phyloP scores from a whole-genome alignment of 2,113 vertebrate species.

The Chascanopsetta lugubris region DNA sequence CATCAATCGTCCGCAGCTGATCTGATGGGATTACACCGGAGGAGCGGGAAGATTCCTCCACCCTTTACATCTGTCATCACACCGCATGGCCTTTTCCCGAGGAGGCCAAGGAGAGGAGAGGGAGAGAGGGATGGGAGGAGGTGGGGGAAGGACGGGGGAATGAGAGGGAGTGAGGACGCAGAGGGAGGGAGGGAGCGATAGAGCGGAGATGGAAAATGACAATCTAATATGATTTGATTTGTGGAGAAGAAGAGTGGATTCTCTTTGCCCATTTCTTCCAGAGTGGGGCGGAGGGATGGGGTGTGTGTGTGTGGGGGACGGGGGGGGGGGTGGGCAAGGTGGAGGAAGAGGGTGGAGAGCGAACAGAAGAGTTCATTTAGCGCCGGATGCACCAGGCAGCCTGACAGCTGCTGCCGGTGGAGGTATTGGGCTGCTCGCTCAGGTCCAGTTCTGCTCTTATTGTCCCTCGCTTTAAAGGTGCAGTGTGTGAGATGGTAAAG shows the following conservation, averaged over 20 bases:
- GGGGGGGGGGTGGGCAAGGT: conserved; percentile 42
- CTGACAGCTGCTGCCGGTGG: conserved; percentile 63
- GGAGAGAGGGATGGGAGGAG: not conserved
- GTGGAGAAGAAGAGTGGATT: conserved; percentile 61
- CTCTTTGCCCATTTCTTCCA: conserved; percentile 51
- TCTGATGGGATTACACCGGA: conserved; percentile 57
- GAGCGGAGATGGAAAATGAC: conserved; percentile 73
- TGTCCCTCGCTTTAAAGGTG: conserved; percentile 7
- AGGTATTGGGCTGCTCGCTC: conserved; percentile 61
- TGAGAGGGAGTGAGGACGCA: conserved; percentile 26
- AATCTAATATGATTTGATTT: conserved; percentile 77
- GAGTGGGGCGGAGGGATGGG: conserved; percentile 24
- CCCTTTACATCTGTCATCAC: conserved; percentile 50
- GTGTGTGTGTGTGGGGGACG: not conserved
- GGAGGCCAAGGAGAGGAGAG: conserved; percentile 10
- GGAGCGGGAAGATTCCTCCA: conserved; percentile 23
- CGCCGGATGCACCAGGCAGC: conserved; percentile 38
- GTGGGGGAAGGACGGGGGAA: conserved; percentile 10
- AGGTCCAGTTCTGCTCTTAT: conserved; percentile 51
- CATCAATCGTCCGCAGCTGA: conserved; percentile 34
- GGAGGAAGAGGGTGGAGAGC: conserved; percentile 48
- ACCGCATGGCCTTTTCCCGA: conserved; percentile 37
- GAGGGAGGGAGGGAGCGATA: conserved; percentile 55
- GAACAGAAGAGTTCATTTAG: conserved; percentile 68
- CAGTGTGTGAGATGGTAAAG: no score